Percentiles rank a stretch among this genome's conserved stretches.
phyloP scores from a whole-genome alignment of 2,113 vertebrate genomes.

The Bos indicus region DNA sequence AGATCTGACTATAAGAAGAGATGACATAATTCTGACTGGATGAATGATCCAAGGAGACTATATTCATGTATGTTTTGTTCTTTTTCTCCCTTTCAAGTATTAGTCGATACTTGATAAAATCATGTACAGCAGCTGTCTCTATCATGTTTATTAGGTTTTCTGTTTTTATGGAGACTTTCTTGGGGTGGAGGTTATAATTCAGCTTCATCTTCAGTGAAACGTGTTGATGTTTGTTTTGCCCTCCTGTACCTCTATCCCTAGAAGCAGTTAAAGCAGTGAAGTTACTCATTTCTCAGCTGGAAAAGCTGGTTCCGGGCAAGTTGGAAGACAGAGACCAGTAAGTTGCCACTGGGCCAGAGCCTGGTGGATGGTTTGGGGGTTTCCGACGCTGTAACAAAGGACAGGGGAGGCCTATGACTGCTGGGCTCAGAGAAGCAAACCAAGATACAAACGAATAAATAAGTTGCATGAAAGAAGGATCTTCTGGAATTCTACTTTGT shows the following conservation, averaged over 20 bases:
- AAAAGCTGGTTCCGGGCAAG: slow-evolving; percentile 19
- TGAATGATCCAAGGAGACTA: background rate
- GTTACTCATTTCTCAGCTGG: slow-evolving; percentile 55
- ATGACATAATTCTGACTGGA: slow-evolving; percentile 54
- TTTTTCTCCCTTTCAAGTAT: background rate
- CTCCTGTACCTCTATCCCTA: background rate
- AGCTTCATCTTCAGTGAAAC: background rate
- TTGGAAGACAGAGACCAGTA: background rate
- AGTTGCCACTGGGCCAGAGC: slow-evolving; percentile 23
- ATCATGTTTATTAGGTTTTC: background rate
- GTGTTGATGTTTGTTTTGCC: slow-evolving; percentile 18
- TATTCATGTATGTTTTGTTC: background rate
- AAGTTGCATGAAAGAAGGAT: background rate
- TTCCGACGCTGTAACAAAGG: slow-evolving; percentile 50
- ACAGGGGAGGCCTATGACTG: slow-evolving; percentile 26
- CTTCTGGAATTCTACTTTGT: background rate
- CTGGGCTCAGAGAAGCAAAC: background rate
- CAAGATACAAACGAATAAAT: background rate
- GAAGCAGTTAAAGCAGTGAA: slow-evolving; percentile 60
- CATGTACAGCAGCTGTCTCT: background rate
- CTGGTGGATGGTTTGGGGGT: background rate
- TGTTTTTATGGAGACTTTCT: background rate
- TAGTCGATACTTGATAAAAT: background rate
- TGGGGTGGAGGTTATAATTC: background rate
- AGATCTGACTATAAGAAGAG: slow-evolving; percentile 48